These are phyloP conservation scores for Cranoglanis bouderius DNA, from an alignment of 2,113 vertebrate genomes.

Conservation along the genomic window DNA sequence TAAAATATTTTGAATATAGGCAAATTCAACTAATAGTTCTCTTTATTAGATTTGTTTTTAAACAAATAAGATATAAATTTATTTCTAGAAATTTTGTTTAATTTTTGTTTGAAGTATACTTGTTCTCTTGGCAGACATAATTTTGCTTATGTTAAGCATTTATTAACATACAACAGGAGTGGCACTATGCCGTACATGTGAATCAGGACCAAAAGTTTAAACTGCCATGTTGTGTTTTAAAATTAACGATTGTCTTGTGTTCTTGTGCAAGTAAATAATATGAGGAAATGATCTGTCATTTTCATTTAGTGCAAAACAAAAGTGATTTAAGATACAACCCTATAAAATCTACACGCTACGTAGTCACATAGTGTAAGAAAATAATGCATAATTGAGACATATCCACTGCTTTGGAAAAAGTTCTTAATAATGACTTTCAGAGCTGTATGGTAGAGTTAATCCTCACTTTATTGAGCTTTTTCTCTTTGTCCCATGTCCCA, in stretches of 20 bases:
- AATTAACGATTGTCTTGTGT: background rate
- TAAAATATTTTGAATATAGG: too few relatives aligned
- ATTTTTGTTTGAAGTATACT: too few relatives aligned
- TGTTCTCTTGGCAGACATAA: too few relatives aligned
- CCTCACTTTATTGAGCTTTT: slow-evolving; percentile 80
- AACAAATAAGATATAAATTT: background rate
- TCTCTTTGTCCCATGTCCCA: slow-evolving; percentile 69
- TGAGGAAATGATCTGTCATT: background rate
- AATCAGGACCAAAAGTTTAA: background rate
- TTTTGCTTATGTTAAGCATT: too few relatives aligned
- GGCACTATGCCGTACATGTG: background rate
- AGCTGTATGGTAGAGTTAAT: slow-evolving; percentile 17
- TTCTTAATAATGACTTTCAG: background rate
- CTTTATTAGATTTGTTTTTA: too few relatives aligned
- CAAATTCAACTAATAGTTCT: background rate
- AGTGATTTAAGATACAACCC: background rate
- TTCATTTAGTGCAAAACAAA: background rate
- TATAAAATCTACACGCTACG: background rate
- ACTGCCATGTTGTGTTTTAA: background rate
- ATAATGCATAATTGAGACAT: background rate
- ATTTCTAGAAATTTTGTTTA: background rate
- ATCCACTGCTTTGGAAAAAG: background rate
- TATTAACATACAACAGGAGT: background rate
- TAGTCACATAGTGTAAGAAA: background rate
- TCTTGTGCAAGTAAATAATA: background rate